Conservation (phyloP, 2,888 invertebrate genomes). For the Caenorhabditis afra region DNA sequence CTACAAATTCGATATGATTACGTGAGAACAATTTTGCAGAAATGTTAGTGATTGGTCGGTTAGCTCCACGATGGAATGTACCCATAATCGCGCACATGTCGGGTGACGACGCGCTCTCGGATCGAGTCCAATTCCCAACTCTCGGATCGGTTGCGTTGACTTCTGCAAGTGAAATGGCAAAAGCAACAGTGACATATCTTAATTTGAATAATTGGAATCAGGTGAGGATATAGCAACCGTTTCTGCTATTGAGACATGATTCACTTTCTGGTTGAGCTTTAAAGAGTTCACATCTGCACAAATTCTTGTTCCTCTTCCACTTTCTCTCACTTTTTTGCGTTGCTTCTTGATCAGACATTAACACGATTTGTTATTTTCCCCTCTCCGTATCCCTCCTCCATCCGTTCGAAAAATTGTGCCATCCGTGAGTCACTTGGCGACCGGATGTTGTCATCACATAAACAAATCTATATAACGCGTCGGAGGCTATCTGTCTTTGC, state of each 20-base stretch:
- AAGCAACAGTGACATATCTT: slow-evolving; percentile 75
- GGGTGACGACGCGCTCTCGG: slow-evolving; percentile 77
- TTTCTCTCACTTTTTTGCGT: background rate
- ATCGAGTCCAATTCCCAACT: slow-evolving; percentile 76
- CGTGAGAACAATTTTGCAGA: slow-evolving; percentile 63
- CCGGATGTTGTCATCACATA: slow-evolving; percentile 47
- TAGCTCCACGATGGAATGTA: slow-evolving; percentile 79
- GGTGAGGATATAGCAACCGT: slow-evolving; percentile 60
- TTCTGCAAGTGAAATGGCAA: slow-evolving; percentile 80
- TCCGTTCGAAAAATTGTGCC: slow-evolving; percentile 6
- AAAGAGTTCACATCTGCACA: no score
- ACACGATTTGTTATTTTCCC: slow-evolving; percentile 30
- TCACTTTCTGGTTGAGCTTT: no score
- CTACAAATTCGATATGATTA: no score
- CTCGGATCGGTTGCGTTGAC: slow-evolving; percentile 79
- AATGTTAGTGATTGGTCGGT: slow-evolving; percentile 79
- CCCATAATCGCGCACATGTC: slow-evolving; percentile 80
- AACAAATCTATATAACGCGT: slow-evolving; percentile 15
- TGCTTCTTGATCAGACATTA: slow-evolving; percentile 19
- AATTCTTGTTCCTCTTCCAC: background rate
- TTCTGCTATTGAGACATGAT: no score
- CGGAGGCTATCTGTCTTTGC: background rate
- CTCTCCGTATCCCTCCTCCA: background rate
- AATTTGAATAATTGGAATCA: slow-evolving; percentile 78
- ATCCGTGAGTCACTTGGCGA: slow-evolving; percentile 19